Conservation (phyloP, 2,797 vertebrate genomes). For the Oreochromis grahami region DNA sequence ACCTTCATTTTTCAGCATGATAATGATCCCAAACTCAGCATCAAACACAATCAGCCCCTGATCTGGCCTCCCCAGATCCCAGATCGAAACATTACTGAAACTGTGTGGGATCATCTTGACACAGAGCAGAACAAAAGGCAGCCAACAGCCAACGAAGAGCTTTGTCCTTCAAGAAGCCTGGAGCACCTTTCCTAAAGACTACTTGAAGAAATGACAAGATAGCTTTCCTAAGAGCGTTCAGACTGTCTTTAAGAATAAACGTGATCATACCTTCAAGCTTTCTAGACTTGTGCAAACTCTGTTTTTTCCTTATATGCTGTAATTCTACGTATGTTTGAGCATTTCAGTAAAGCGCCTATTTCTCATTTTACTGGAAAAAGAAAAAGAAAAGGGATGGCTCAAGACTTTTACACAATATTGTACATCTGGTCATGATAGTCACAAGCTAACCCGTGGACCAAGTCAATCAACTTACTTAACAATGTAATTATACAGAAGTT, state of each 20-base stretch:
- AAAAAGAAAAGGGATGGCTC: background rate
- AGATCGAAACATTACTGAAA: background rate
- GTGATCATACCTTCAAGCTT: background rate
- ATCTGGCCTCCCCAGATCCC: accelerated
- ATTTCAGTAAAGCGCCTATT: background rate
- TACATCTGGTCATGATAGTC: background rate
- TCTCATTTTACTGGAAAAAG: background rate
- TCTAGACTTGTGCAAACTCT: background rate
- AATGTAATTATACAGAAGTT: background rate
- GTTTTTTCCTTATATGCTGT: background rate
- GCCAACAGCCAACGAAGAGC: background rate
- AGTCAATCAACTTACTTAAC: background rate
- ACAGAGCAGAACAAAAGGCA: background rate
- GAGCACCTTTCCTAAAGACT: background rate
- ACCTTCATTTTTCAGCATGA: background rate
- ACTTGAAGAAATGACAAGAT: background rate
- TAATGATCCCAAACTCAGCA: background rate
- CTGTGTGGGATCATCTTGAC: background rate
- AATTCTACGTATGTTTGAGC: accelerated
- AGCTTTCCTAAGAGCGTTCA: background rate
- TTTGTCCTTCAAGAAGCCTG: background rate
- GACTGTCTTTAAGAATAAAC: background rate
- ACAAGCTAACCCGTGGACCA: background rate
- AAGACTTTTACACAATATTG: background rate
- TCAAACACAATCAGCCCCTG: background rate